These are phyloP conservation scores for Crocallis elinguaria DNA, from an alignment of 2,888 invertebrate genomes.

Conservation along the genomic window DNA sequence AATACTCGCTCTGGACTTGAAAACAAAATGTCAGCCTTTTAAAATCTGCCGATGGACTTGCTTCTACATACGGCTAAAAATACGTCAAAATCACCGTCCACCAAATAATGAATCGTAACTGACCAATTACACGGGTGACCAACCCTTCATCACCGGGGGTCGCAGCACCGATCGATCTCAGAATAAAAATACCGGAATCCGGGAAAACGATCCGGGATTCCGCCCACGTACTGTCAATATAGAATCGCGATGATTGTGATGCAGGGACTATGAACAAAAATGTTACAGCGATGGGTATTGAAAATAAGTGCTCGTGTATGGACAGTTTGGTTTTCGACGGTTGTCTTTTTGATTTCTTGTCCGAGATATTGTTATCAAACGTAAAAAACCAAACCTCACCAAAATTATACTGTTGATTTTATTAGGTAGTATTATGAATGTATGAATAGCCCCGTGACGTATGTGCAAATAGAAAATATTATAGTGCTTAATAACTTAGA, in stretches of 20 bases:
- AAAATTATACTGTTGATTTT: too few species aligned
- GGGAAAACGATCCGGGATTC: conserved; percentile 74
- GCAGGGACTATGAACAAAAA: conserved; percentile 70
- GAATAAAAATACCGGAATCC: conserved; percentile 81
- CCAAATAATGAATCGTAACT: conserved; percentile 79
- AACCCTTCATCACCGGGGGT: conserved; percentile 73
- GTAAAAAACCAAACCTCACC: too few species aligned
- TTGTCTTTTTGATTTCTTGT: neutral
- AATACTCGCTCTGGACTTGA: too few species aligned
- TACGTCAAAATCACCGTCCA: conserved; percentile 32
- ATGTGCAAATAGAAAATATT: too few species aligned
- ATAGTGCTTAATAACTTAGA: too few species aligned
- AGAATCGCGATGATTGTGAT: conserved; percentile 81
- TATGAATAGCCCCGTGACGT: too few species aligned
- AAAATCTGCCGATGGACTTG: too few species aligned
- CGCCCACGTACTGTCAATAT: conserved; percentile 81
- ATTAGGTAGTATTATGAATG: too few species aligned
- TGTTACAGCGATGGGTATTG: conserved; percentile 62
- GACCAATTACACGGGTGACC: conserved; percentile 77
- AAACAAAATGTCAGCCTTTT: too few species aligned
- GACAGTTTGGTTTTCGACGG: conserved; percentile 3
- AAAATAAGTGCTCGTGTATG: conserved; percentile 58
- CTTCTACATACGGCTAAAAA: conserved; percentile 2
- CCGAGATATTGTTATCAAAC: too few species aligned
- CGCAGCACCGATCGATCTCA: conserved; percentile 66